These are phyloP conservation scores for Lytechinus variegatus DNA, from an alignment of 35 echinoderm and acorn worm species.

Conservation along the genomic window DNA sequence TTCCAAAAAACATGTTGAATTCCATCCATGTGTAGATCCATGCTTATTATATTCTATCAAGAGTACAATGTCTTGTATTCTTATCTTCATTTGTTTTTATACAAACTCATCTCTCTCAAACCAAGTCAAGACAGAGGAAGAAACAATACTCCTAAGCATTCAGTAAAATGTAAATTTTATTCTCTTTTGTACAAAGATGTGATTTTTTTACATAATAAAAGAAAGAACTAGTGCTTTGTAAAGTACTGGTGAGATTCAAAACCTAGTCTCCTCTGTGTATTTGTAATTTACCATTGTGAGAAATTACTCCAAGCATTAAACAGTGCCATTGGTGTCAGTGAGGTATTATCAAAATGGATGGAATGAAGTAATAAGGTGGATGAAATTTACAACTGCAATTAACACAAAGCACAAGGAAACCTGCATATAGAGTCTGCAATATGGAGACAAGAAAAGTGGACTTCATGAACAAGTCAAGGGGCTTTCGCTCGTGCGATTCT, in stretches of 20 bases:
- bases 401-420: too few species aligned
- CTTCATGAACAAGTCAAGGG: too few species aligned
- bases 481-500: too few species aligned
- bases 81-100: not conserved
- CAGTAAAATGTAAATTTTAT: slow-evolving; percentile 13
- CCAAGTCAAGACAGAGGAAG: not conserved
- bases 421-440: too few species aligned
- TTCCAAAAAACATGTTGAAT: not conserved
- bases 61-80: not conserved
- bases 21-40: too few species aligned
- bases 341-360: too few species aligned
- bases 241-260: not conserved
- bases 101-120: not conserved
- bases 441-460: too few species aligned
- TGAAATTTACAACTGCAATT: too few species aligned
- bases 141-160: not conserved
- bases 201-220: slow-evolving; percentile 4
- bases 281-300: not conserved
- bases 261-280: not conserved
- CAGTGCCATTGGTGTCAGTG: too few species aligned
- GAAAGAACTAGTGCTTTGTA: not conserved
- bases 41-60: not conserved
- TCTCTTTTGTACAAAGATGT: not conserved
- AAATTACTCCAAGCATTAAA: not conserved
- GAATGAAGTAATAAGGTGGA: too few species aligned